Conservation (phyloP, 2,888 invertebrate species). For the Pedicia rivosa region DNA sequence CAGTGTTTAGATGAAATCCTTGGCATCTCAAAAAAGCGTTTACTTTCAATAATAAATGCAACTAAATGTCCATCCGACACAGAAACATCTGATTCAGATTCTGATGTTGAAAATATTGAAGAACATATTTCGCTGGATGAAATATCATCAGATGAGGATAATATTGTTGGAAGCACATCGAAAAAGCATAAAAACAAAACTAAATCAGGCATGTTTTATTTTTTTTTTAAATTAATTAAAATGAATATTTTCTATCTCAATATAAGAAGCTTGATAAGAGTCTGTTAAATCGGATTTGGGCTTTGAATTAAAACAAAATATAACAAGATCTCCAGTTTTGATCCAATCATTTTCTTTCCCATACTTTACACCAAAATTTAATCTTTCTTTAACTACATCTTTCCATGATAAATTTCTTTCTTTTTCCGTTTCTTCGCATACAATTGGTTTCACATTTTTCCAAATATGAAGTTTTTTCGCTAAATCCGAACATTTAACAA, state of each 20-base stretch:
- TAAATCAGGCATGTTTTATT: no score
- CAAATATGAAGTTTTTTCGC: constrained; percentile 19
- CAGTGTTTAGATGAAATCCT: constrained; percentile 42
- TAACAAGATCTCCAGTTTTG: constrained; percentile 17
- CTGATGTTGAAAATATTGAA: constrained; percentile 12
- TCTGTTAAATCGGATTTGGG: constrained; percentile 24
- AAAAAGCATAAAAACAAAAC: constrained; percentile 3
- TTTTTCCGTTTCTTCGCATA: no score
- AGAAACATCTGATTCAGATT: constrained; percentile 25
- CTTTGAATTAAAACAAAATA: constrained; percentile 14
- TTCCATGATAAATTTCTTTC: no score
- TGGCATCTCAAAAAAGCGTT: constrained; percentile 43
- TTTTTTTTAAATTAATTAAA: no score
- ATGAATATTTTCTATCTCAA: no score
- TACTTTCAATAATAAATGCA: constrained; percentile 35
- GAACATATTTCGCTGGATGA: constrained; percentile 46
- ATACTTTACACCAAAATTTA: not conserved
- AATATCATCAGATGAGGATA: constrained; percentile 34
- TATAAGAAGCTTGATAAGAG: not conserved
- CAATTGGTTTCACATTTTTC: constrained; percentile 20
- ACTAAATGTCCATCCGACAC: constrained; percentile 29
- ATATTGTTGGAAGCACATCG: constrained; percentile 8
- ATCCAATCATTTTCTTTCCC: constrained; percentile 15
- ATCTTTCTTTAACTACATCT: constrained; percentile 16
- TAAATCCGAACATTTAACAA: constrained; percentile 12